phyloP scores from a whole-genome alignment of 2,888 invertebrate genomes.

The Alviniconcha strummeri region DNA sequence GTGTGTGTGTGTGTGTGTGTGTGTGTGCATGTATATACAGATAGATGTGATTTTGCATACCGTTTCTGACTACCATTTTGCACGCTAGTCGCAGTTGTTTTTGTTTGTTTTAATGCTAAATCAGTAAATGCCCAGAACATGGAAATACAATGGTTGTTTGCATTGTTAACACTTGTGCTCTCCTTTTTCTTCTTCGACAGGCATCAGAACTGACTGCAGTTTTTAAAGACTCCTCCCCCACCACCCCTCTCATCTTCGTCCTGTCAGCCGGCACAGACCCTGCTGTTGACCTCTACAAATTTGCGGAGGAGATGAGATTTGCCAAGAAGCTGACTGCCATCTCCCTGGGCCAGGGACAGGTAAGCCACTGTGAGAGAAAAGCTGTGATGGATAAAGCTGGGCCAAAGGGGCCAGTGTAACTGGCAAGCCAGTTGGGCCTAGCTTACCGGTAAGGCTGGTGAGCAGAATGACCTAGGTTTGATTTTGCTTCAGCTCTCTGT shows the following conservation, averaged over 20 bases:
- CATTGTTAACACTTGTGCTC: too few relatives aligned
- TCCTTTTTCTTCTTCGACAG: constrained; percentile 44
- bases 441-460: background rate
- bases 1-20: too few relatives aligned
- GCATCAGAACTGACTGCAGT: constrained; percentile 72
- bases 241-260: constrained; percentile 74
- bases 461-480: background rate
- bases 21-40: too few relatives aligned
- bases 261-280: constrained; percentile 75
- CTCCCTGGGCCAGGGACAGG: constrained; percentile 91
- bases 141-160: too few relatives aligned
- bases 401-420: background rate
- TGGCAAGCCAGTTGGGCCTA: background rate
- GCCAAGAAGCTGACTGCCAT: constrained; percentile 82
- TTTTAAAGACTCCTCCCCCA: constrained; percentile 74
- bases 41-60: too few relatives aligned
- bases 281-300: constrained; percentile 74
- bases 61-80: too few relatives aligned
- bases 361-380: constrained; percentile 39
- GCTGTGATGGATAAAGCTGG: background rate
- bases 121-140: too few relatives aligned
- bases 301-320: constrained; percentile 76
- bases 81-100: too few relatives aligned
- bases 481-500: too few relatives aligned
- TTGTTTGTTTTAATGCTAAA: too few relatives aligned